Conservation (phyloP, 2,888 invertebrate genomes). For the Tinea semifulvella region DNA sequence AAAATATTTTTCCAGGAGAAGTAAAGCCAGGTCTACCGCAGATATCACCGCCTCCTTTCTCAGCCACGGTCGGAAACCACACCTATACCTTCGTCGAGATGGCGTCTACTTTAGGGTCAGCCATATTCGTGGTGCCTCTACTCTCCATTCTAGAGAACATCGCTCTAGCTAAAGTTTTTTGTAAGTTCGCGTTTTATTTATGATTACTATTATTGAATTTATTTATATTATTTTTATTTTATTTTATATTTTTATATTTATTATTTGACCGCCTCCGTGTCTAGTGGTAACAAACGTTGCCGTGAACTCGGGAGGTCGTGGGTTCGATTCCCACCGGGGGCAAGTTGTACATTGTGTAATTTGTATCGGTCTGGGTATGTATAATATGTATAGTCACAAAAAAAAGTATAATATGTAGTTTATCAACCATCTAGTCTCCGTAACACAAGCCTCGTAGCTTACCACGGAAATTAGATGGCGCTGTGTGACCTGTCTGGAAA, state of each 20-base stretch:
- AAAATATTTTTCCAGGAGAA: constrained; percentile 59
- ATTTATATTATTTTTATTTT: too few relatives aligned
- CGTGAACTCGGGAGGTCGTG: too few relatives aligned
- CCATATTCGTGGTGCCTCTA: constrained; percentile 86
- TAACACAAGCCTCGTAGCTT: too few relatives aligned
- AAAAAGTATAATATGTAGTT: too few relatives aligned
- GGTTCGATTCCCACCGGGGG: too few relatives aligned
- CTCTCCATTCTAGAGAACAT: constrained; percentile 93
- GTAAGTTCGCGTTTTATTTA: too few relatives aligned
- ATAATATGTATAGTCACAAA: background rate
- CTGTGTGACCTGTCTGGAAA: too few relatives aligned
- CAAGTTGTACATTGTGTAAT: too few relatives aligned
- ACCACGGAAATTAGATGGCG: too few relatives aligned
- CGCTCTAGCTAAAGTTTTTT: constrained; percentile 93
- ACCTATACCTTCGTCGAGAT: constrained; percentile 74
- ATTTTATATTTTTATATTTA: background rate
- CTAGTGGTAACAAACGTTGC: too few relatives aligned
- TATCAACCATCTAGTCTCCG: too few relatives aligned
- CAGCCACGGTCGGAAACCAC: constrained; percentile 69
- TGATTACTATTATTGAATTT: too few relatives aligned
- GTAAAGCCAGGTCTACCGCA: constrained; percentile 76
- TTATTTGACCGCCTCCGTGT: background rate
- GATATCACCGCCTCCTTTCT: constrained; percentile 72
- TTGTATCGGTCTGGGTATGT: background rate
- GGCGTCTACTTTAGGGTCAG: constrained; percentile 83